phyloP scores from a whole-genome alignment of 1,140 invertebrate genomes.

The Aphis gossypii region DNA sequence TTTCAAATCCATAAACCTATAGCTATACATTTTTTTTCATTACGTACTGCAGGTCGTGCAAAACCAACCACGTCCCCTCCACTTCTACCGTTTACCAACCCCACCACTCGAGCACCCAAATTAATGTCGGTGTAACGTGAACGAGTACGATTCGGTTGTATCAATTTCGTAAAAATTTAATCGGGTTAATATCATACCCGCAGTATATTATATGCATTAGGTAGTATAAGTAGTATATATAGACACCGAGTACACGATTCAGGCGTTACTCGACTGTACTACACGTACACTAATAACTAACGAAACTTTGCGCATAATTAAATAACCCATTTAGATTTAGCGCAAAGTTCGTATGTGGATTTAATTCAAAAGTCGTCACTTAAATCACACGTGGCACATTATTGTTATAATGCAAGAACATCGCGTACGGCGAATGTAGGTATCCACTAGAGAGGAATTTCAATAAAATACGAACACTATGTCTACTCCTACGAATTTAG shows the following conservation, averaged over 20 bases:
- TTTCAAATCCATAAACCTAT: neutral
- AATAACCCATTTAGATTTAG: neutral
- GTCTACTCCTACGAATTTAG: neutral
- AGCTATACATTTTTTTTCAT: neutral
- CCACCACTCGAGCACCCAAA: no score
- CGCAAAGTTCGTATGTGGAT: neutral
- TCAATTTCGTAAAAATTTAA: neutral
- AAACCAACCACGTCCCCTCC: neutral
- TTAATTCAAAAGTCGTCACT: conserved; percentile 14
- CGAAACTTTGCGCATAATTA: neutral
- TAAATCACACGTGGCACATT: conserved; percentile 2
- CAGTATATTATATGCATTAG: neutral
- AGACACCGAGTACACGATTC: neutral
- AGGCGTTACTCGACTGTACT: neutral
- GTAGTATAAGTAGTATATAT: neutral
- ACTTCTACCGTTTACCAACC: neutral
- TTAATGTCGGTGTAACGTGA: neutral
- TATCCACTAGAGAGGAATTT: neutral
- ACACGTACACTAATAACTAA: neutral
- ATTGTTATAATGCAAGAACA: neutral
- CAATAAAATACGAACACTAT: neutral
- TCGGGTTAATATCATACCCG: neutral
- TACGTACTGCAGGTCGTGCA: neutral
- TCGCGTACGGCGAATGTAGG: neutral
- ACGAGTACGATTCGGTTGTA: neutral